phyloP scores from a whole-genome alignment of 2,113 vertebrate genomes.

The Cavia porcellus region DNA sequence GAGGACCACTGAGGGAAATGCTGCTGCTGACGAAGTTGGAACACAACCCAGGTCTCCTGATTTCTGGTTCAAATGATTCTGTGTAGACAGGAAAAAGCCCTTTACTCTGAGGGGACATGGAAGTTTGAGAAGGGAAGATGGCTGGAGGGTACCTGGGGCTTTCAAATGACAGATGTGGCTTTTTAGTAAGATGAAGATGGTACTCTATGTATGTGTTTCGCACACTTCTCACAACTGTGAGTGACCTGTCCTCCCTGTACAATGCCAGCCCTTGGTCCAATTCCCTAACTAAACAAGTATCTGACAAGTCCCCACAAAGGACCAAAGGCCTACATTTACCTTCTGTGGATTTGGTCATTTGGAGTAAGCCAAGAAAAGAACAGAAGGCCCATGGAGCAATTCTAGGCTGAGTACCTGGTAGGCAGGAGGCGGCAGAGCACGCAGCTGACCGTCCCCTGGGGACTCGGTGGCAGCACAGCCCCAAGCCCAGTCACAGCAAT shows the following conservation, averaged over 20 bases:
- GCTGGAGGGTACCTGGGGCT: not conserved
- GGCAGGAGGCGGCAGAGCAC: not conserved
- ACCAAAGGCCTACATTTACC: not conserved
- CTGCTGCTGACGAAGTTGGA: not conserved
- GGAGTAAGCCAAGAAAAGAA: constrained; percentile 4
- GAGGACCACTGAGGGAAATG: not conserved
- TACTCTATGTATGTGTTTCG: not conserved
- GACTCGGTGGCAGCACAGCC: not conserved
- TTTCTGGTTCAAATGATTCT: constrained; percentile 2
- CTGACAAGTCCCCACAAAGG: not conserved
- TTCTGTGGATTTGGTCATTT: not conserved
- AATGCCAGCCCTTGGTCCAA: not conserved
- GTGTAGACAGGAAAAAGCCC: not conserved
- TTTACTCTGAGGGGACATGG: not conserved
- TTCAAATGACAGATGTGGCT: not conserved
- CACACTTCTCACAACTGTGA: not conserved
- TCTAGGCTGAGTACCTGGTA: not conserved
- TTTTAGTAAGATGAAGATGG: not conserved
- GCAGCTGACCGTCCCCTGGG: not conserved
- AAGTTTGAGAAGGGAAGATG: not conserved
- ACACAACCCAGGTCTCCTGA: not conserved
- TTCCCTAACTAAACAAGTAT: not conserved
- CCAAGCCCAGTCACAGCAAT: not conserved
- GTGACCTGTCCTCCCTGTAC: not conserved
- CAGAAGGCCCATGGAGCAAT: not conserved